phyloP scores from a whole-genome alignment of 2,113 vertebrate species.

The Chauna torquata region DNA sequence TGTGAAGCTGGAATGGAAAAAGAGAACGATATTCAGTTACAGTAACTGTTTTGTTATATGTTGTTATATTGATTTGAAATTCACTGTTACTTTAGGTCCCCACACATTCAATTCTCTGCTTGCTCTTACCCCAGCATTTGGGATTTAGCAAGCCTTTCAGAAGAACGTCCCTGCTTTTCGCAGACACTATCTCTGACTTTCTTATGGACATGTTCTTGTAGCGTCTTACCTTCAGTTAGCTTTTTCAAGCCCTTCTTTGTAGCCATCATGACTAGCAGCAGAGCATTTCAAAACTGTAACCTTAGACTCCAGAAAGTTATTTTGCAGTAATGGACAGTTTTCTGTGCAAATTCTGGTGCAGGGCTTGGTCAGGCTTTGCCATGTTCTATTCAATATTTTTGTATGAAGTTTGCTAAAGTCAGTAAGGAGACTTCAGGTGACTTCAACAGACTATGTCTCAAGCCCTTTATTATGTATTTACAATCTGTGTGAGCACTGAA shows the following conservation, averaged over 20 bases:
- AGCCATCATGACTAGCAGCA: neutral
- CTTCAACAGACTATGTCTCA: neutral
- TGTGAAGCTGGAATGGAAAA: neutral
- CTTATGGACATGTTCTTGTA: neutral
- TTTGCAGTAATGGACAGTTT: neutral
- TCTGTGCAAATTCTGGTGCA: neutral
- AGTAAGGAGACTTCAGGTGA: neutral
- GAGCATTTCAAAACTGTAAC: neutral
- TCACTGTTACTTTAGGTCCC: neutral
- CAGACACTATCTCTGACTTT: neutral
- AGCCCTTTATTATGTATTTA: accelerated
- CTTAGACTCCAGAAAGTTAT: neutral
- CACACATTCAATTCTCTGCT: neutral
- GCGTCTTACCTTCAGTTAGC: neutral
- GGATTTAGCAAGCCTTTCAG: neutral
- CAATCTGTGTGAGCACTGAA: neutral
- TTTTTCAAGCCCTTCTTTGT: neutral
- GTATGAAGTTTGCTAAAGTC: neutral
- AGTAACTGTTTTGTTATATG: neutral
- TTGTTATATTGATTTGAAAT: constrained; percentile 45
- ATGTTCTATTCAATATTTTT: neutral
- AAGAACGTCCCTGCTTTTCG: neutral
- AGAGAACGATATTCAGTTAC: neutral
- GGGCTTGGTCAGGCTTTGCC: neutral
- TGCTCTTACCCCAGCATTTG: neutral